Conservation (phyloP, 2,888 invertebrate genomes). For the Lacanobia wlatinum region DNA sequence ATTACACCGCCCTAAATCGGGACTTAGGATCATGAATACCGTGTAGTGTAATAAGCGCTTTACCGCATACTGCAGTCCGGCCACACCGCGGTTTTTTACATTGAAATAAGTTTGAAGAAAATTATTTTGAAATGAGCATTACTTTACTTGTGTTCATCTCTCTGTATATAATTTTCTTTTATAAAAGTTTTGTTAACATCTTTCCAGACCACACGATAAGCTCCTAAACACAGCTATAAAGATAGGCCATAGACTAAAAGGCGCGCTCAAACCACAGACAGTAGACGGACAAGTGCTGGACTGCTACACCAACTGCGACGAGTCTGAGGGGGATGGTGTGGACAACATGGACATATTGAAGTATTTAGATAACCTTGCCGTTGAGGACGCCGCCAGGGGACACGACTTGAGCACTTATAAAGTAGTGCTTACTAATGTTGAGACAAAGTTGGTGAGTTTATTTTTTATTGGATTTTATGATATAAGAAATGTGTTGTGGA, state of each 20-base stretch:
- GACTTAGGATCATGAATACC: too few relatives aligned
- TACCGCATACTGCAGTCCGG: too few relatives aligned
- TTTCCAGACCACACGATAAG: constrained; percentile 80
- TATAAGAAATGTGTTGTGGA: too few relatives aligned
- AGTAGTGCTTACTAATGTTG: constrained; percentile 85
- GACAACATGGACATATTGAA: constrained; percentile 84
- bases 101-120: too few relatives aligned
- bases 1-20: too few relatives aligned
- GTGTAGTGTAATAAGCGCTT: too few relatives aligned
- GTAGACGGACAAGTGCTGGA: constrained; percentile 89
- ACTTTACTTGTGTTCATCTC: too few relatives aligned
- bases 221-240: constrained; percentile 80
- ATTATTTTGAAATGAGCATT: too few relatives aligned
- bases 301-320: constrained; percentile 73
- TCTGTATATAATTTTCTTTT: too few relatives aligned
- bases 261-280: constrained; percentile 90
- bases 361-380: constrained; percentile 83
- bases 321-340: constrained; percentile 73
- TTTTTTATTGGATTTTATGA: neutral
- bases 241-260: constrained; percentile 91
- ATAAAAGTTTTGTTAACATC: too few relatives aligned
- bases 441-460: constrained; percentile 82
- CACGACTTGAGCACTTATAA: constrained; percentile 84
- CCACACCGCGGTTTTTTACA: too few relatives aligned
- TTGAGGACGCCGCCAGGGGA: constrained; percentile 82